phyloP scores from a whole-genome alignment of 2,888 invertebrate genomes.

The Caenorhabditis angaria region DNA sequence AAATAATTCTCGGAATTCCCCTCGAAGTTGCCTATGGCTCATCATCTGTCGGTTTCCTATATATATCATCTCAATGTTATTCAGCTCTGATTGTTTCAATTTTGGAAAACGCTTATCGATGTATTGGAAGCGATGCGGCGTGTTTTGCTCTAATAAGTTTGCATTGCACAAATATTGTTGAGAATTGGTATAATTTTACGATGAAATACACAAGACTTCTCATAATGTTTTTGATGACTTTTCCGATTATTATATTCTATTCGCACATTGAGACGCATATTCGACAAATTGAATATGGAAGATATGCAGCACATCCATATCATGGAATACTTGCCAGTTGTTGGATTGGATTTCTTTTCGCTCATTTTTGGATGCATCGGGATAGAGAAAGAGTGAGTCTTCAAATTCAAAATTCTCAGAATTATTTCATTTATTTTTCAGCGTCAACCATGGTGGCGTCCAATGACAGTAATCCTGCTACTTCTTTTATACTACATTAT shows the following conservation, averaged over 20 bases:
- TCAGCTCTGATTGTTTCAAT: background rate
- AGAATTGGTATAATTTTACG: background rate
- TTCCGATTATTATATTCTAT: background rate
- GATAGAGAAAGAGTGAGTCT: no score
- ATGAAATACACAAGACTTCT: background rate
- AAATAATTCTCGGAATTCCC: background rate
- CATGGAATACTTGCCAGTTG: background rate
- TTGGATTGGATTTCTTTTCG: background rate
- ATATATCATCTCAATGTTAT: background rate
- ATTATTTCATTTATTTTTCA: background rate
- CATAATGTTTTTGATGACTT: background rate
- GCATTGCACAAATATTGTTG: background rate
- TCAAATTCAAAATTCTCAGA: no score
- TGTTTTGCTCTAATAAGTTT: background rate
- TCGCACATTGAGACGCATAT: background rate
- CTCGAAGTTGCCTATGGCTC: background rate
- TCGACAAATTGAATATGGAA: background rate
- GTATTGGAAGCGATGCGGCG: background rate
- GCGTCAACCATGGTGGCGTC: no score
- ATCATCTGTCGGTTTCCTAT: background rate
- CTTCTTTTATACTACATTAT: no score
- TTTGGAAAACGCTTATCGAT: background rate
- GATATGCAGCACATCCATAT: background rate
- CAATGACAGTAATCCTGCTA: no score
- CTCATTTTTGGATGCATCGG: background rate